Percentiles rank a stretch among this genome's conserved stretches.
Conservation (phyloP, 2,797 vertebrate species). For the Pseudocheirus occidentalis region DNA sequence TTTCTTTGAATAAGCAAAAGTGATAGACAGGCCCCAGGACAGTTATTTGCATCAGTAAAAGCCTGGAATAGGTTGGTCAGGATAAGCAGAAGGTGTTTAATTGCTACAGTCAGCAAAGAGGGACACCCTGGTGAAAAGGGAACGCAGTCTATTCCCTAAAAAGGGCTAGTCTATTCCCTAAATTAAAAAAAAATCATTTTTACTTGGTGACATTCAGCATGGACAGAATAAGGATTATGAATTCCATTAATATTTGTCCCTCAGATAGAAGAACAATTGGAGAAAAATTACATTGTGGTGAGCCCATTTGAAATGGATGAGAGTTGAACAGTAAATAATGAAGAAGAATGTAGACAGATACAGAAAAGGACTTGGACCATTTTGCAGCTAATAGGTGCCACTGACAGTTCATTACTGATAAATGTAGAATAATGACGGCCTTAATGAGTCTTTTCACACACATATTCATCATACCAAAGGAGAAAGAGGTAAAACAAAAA, state of each 20-base stretch:
- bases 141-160: neutral
- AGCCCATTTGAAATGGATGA: conserved; percentile 73
- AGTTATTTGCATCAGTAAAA: conserved; percentile 49
- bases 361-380: conserved; percentile 58
- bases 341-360: conserved; percentile 73
- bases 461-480: conserved; percentile 71
- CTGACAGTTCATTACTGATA: conserved; percentile 73
- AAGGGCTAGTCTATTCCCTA: neutral
- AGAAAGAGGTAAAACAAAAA: conserved; percentile 70
- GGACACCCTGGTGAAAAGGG: neutral
- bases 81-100: neutral
- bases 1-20: conserved; percentile 46
- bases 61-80: conserved; percentile 16
- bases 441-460: conserved; percentile 76
- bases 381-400: conserved; percentile 71
- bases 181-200: conserved; percentile 69
- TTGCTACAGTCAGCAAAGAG: neutral
- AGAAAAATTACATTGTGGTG: conserved; percentile 60
- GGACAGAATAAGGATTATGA: conserved; percentile 65
- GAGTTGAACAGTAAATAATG: conserved; percentile 72
- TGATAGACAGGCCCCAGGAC: conserved; percentile 51
- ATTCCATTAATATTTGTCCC: conserved; percentile 70
- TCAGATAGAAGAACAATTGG: conserved; percentile 75
- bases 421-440: conserved; percentile 73
- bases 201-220: conserved; percentile 38